Percentiles rank a stretch among this genome's conserved stretches.
Evolutionary conservation across 1,140 invertebrate genomes (phyloP).

Genomic region (Aphelinus atriplicis): DNA sequence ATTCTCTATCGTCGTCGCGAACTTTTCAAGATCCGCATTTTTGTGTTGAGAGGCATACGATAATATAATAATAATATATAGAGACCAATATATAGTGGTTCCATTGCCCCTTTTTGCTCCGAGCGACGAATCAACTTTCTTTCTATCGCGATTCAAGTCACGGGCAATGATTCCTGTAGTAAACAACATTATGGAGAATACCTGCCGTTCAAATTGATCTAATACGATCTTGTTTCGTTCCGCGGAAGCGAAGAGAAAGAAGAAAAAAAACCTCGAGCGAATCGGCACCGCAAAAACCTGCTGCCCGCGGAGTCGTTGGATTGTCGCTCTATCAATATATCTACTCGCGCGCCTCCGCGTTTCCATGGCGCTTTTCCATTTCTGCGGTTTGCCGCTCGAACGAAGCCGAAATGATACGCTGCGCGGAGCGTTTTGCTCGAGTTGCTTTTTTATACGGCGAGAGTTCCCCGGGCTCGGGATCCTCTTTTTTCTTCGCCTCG

Average conservation of each 20-base stretch:
- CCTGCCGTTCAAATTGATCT: not conserved
- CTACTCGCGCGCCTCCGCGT: not conserved
- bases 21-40: no score
- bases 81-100: no score
- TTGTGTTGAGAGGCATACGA: no score
- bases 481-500: no score
- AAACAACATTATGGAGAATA: constrained; percentile 15
- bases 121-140: not conserved
- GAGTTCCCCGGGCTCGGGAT: constrained; percentile 10
- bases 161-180: constrained; percentile 9
- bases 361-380: not conserved
- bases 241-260: not conserved
- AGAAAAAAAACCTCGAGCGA: not conserved
- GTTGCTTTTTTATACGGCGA: constrained; percentile 44
- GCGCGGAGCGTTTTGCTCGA: not conserved
- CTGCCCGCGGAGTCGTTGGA: not conserved
- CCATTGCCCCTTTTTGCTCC: no score
- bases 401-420: constrained; percentile 50
- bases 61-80: no score
- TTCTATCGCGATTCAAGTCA: not conserved
- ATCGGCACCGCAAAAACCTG: not conserved
- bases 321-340: not conserved
- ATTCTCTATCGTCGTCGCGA: no score
- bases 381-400: constrained; percentile 46
- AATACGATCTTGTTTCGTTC: not conserved